Percentiles rank a stretch among this genome's conserved stretches.
phyloP scores from a whole-genome alignment of 2,888 invertebrate genomes.

The Anthrax anthrax region DNA sequence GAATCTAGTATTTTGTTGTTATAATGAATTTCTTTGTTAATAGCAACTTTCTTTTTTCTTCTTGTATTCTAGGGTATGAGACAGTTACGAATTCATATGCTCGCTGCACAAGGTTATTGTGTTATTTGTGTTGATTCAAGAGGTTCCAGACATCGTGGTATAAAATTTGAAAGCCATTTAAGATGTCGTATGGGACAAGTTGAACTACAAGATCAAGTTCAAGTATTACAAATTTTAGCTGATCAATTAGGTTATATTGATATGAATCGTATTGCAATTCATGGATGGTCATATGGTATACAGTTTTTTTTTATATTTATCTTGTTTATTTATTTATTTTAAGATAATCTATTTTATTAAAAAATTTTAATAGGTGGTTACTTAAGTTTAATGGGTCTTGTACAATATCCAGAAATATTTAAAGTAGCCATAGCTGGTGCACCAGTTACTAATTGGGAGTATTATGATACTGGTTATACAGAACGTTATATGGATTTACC shows the following conservation, averaged over 20 bases:
- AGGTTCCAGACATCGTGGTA: conserved; percentile 86
- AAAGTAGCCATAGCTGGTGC: conserved; percentile 94
- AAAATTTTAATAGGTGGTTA: conserved; percentile 73
- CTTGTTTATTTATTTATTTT: too few species aligned
- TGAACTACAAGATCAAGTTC: conserved; percentile 88
- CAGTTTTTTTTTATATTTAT: too few species aligned
- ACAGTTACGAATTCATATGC: conserved; percentile 83
- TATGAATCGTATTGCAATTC: conserved; percentile 80
- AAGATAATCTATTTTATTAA: too few species aligned
- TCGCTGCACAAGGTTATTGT: conserved; percentile 90
- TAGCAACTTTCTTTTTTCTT: background rate
- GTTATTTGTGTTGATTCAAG: conserved; percentile 91
- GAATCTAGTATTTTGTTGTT: too few species aligned
- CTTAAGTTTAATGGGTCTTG: conserved; percentile 84
- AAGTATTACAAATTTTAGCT: conserved; percentile 76
- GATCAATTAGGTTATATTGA: conserved; percentile 80
- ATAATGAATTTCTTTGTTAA: background rate
- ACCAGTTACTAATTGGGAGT: conserved; percentile 92
- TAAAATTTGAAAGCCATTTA: conserved; percentile 82
- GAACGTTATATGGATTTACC: conserved; percentile 94
- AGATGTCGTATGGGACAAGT: conserved; percentile 84
- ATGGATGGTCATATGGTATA: conserved; percentile 98
- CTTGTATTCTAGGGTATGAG: conserved; percentile 56
- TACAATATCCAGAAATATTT: conserved; percentile 84
- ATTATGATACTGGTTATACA: conserved; percentile 98